phyloP scores from a whole-genome alignment of 2,888 invertebrate species.

The Andricus quercusramuli region DNA sequence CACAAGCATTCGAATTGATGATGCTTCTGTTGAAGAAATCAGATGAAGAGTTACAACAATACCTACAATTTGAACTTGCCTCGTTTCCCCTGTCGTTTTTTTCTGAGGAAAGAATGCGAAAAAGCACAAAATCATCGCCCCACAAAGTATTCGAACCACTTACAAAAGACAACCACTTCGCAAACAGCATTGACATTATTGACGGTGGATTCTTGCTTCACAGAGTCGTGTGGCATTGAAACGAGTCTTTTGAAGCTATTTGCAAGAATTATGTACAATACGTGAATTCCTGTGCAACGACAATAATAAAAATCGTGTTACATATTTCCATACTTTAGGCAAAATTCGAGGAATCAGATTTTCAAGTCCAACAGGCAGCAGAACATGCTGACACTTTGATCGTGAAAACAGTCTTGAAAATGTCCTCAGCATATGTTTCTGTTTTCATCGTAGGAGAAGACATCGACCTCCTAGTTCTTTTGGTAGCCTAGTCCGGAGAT shows the following conservation, averaged over 20 bases:
- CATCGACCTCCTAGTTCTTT: conserved; percentile 20
- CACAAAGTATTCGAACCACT: conserved; percentile 59
- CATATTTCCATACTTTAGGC: conserved; percentile 55
- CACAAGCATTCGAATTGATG: not conserved
- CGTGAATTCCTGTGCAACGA: too few relatives aligned
- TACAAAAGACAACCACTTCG: not conserved
- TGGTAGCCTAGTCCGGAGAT: not conserved
- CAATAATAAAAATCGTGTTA: too few relatives aligned
- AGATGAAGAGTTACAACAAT: conserved; percentile 51
- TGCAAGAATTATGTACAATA: too few relatives aligned
- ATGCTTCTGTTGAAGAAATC: conserved; percentile 51
- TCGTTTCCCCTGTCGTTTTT: conserved; percentile 53
- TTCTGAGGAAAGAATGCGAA: conserved; percentile 51
- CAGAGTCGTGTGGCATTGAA: conserved; percentile 47
- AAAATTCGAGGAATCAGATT: conserved; percentile 4
- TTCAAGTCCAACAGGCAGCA: not conserved
- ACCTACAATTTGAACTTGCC: conserved; percentile 52
- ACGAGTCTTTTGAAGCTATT: too few relatives aligned
- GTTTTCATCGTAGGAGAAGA: not conserved
- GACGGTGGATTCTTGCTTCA: conserved; percentile 68
- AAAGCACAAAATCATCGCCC: conserved; percentile 45
- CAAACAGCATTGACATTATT: conserved; percentile 47
- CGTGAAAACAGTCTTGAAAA: not conserved
- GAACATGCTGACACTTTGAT: conserved; percentile 10
- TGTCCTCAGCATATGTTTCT: not conserved